Base-by-base conservation (phyloP, 2,113 vertebrate genomes). In the Datnioides undecimradiatus region DNA sequence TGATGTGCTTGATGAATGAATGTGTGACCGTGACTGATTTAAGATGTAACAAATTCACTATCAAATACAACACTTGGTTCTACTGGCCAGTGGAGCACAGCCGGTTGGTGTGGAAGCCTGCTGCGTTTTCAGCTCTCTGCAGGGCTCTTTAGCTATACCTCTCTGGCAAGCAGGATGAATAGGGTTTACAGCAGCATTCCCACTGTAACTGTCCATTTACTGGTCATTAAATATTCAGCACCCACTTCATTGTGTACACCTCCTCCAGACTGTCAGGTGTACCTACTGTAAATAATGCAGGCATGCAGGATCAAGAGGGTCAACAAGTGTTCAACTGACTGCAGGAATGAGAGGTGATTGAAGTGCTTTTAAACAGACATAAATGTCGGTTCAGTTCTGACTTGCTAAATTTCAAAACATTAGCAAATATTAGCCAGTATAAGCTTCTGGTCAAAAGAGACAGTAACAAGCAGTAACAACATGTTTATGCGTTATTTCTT, bases 161-260 rank as follows among this genome's bases (percentile, higher is more conserved):
- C 31, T 65, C 57, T 80, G 29, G 58, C 23, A 58, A 52, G 34
- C n/a, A 16, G 31, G 51, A 64, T 29, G 59, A 69, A 62, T 25
- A 41, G 31, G 49, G 43, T 48, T 83, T 38, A 27, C 33, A 41
- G 48, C 17, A 11, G 43, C 36, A 54, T 62, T 66, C 59, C 5
- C 27, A 27, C 19, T n/a, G 11, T 21, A 38, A 33, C 40, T 63
- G 23, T 69, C 80, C 31, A 78, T 80, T 76, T 79, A 58, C 4
- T 2, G 3, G 9, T 58, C 31, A 88, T 84, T 70, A 82, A 59
- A 84, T 80, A 83, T 85, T 84, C 51, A 84, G 65, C 7, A n/a
- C 19, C 36, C 55, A 52, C 27, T 63, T 78, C 49, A 57, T 48
- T 80, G 33, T 67, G 31, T 27, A 13, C n/a, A 52, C 67, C 38